phyloP scores from a whole-genome alignment of 1,140 invertebrate species.

The Diorhabda elongata region DNA sequence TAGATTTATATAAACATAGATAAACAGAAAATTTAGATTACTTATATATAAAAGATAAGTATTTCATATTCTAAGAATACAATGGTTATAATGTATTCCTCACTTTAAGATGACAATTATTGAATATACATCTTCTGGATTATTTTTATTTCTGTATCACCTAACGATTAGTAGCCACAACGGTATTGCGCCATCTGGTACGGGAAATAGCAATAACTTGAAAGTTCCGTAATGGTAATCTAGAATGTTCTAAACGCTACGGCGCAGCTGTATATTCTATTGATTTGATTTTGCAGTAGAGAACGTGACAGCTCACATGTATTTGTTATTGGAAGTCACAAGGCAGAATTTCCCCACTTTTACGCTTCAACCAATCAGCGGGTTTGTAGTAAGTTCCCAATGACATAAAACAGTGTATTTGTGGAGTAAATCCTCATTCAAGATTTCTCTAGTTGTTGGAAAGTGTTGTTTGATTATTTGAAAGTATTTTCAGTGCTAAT shows the following conservation, averaged over 20 bases:
- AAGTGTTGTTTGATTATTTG: constrained; percentile 3
- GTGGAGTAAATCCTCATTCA: constrained; percentile 16
- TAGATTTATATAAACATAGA: too few species aligned
- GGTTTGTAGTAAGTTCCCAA: constrained; percentile 15
- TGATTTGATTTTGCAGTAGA: background rate
- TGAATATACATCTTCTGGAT: too few species aligned
- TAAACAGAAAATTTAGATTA: too few species aligned
- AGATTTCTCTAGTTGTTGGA: background rate
- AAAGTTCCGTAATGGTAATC: background rate
- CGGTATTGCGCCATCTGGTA: too few species aligned
- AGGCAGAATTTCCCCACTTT: constrained; percentile 20
- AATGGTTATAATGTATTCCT: too few species aligned
- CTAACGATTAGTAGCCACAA: too few species aligned
- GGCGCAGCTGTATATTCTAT: background rate
- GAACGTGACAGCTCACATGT: background rate
- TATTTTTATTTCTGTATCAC: too few species aligned
- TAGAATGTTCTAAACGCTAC: background rate
- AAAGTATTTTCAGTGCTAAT: background rate
- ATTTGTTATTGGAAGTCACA: constrained; percentile 8
- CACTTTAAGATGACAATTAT: too few species aligned
- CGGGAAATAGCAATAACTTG: too few species aligned
- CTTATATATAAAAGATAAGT: too few species aligned
- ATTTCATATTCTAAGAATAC: too few species aligned
- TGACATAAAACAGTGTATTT: constrained; percentile 29
- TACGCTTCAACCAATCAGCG: constrained; percentile 22